These are phyloP conservation scores for Brachionus paranguensis DNA, from an alignment of 1,140 invertebrate species.

Conservation along the genomic window DNA sequence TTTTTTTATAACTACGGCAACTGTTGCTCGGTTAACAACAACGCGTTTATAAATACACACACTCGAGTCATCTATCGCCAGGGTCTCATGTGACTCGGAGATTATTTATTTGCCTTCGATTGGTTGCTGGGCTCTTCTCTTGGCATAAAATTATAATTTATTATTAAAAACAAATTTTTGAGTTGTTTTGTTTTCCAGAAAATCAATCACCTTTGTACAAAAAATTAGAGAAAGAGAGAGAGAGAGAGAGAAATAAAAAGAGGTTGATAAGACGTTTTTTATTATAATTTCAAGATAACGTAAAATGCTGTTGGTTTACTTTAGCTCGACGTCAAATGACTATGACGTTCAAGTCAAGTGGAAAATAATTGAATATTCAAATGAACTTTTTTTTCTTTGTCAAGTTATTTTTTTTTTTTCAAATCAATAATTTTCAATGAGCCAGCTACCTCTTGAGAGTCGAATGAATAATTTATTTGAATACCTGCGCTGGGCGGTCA, in stretches of 20 bases:
- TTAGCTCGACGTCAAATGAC: not conserved
- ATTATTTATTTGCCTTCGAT: not conserved
- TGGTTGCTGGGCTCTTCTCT: not conserved
- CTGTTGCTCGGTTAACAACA: conserved; percentile 19
- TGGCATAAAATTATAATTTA: conserved; percentile 16
- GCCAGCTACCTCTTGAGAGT: not conserved
- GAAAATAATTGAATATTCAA: conserved; percentile 31
- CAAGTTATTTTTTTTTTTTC: not conserved
- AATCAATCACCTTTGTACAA: conserved; percentile 26
- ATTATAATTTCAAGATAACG: conserved; percentile 30
- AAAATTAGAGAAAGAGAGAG: not conserved
- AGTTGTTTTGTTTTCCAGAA: not conserved
- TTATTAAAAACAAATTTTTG: conserved; percentile 3
- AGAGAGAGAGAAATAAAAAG: not conserved
- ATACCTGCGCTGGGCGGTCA: not conserved
- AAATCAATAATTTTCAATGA: not conserved
- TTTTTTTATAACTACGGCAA: conserved; percentile 32
- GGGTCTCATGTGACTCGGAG: not conserved
- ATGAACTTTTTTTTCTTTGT: not conserved
- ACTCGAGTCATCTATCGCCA: not conserved
- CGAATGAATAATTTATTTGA: not conserved
- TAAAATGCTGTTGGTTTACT: not conserved
- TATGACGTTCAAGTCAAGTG: conserved; percentile 30
- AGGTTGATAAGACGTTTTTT: not conserved
- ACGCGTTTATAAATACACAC: conserved; percentile 23